A percentile compares a stretch with the other conserved stretches of the same genome.
These are phyloP conservation scores for Rhodeus uyekii DNA, from an alignment of 2,797 vertebrate genomes.

Conservation along the genomic window DNA sequence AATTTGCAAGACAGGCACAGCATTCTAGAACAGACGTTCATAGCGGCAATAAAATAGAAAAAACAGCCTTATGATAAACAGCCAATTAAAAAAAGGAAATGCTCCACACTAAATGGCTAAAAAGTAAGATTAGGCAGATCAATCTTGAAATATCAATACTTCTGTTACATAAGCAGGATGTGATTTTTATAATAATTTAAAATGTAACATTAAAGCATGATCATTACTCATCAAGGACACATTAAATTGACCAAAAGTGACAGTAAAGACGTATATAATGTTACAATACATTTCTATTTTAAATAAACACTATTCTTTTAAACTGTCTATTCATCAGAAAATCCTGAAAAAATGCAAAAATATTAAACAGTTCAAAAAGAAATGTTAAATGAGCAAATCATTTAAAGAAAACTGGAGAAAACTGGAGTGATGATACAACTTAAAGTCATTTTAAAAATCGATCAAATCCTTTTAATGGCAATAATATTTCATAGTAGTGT, in stretches of 20 bases:
- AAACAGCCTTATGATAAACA: conserved; percentile 2
- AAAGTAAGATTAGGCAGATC: neutral
- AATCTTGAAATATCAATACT: neutral
- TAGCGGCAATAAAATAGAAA: neutral
- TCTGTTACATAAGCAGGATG: neutral
- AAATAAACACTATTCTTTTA: neutral
- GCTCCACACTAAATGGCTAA: neutral
- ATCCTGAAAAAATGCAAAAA: too few species aligned
- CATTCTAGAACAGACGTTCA: neutral
- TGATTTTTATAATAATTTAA: neutral
- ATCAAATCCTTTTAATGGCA: neutral
- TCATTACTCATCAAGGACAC: neutral
- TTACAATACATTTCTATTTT: neutral
- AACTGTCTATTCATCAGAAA: neutral
- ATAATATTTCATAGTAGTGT: neutral
- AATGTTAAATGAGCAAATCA: neutral
- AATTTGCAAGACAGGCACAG: neutral
- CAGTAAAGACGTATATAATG: neutral
- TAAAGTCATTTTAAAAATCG: neutral
- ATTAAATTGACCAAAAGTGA: neutral
- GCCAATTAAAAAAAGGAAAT: neutral
- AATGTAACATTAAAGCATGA: neutral
- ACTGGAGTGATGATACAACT: too few species aligned
- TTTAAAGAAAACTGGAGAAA: neutral
- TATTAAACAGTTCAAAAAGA: neutral